These are phyloP conservation scores for Astatoreochromis straeleni DNA, from an alignment of 2,113 vertebrate genomes.

Conservation along the genomic window DNA sequence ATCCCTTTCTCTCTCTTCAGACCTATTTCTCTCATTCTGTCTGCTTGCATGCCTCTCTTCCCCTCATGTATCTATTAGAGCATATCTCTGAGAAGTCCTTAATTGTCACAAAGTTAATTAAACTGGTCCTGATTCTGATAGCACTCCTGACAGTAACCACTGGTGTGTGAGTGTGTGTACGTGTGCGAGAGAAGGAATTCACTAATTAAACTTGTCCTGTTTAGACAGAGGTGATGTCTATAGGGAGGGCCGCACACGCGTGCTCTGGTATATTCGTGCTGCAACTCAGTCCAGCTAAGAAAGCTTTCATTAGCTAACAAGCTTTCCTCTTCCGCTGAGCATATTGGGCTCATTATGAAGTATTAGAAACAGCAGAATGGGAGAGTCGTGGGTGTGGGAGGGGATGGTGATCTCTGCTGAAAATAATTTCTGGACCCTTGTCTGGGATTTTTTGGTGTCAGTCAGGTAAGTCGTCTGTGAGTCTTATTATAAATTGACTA, in stretches of 20 bases:
- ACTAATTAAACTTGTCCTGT: constrained; percentile 63
- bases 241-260: background rate
- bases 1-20: constrained; percentile 9
- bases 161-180: constrained; percentile 5
- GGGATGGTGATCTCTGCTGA: background rate
- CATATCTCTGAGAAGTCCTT: constrained; percentile 58
- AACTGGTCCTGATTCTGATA: constrained; percentile 61
- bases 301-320: constrained; percentile 51
- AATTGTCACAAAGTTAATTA: constrained; percentile 72
- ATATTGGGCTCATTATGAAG: constrained; percentile 52
- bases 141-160: constrained; percentile 45
- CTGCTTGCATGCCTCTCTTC: background rate
- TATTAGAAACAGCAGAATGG: constrained; percentile 43
- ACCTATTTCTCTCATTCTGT: constrained; percentile 21
- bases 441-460: background rate
- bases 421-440: background rate
- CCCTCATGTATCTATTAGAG: constrained; percentile 41
- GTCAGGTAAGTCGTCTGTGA: background rate
- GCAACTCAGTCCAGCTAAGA: constrained; percentile 15
- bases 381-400: background rate
- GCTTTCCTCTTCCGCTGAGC: constrained; percentile 17
- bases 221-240: constrained; percentile 50
- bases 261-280: background rate
- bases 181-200: background rate
- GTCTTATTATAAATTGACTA: background rate